Conservation (phyloP, 2,113 vertebrate genomes). For the Scomber colias region DNA sequence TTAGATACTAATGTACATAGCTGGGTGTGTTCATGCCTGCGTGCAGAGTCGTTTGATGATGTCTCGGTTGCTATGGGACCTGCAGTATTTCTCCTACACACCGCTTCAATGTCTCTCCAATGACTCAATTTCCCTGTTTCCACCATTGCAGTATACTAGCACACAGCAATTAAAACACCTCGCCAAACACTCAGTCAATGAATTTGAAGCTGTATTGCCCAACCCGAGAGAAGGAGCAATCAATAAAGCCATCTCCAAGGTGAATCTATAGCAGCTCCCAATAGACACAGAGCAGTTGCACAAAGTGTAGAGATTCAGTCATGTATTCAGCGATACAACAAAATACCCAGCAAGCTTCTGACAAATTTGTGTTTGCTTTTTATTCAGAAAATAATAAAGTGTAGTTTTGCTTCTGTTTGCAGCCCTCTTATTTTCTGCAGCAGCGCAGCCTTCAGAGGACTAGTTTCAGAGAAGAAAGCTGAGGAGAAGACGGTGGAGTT, state of each 20-base stretch:
- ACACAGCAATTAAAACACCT: slow-evolving; percentile 53
- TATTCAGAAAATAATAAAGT: not conserved
- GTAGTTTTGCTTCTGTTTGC: not conserved
- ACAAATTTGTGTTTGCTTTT: not conserved
- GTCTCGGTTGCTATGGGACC: not conserved
- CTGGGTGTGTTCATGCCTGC: not conserved
- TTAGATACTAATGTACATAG: not conserved
- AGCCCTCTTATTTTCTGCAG: slow-evolving; percentile 37
- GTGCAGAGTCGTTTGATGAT: not conserved
- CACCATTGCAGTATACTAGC: slow-evolving; percentile 25
- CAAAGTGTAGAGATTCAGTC: not conserved
- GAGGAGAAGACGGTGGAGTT: slow-evolving; percentile 33
- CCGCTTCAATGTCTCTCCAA: not conserved
- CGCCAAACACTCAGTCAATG: slow-evolving; percentile 47
- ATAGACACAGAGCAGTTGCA: slow-evolving; percentile 2
- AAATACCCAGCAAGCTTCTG: not conserved
- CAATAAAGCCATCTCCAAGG: slow-evolving; percentile 62
- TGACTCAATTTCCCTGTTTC: slow-evolving; percentile 39
- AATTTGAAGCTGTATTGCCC: slow-evolving; percentile 29
- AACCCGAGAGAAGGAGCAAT: slow-evolving; percentile 36
- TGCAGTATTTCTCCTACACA: slow-evolving; percentile 23
- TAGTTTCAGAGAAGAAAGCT: slow-evolving; percentile 26
- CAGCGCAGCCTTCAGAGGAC: slow-evolving; percentile 29
- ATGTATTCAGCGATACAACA: slow-evolving; percentile 17
- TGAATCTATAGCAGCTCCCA: slow-evolving; percentile 59